phyloP scores from a whole-genome alignment of 2,888 invertebrate species.

The Trissolcus japonicus region DNA sequence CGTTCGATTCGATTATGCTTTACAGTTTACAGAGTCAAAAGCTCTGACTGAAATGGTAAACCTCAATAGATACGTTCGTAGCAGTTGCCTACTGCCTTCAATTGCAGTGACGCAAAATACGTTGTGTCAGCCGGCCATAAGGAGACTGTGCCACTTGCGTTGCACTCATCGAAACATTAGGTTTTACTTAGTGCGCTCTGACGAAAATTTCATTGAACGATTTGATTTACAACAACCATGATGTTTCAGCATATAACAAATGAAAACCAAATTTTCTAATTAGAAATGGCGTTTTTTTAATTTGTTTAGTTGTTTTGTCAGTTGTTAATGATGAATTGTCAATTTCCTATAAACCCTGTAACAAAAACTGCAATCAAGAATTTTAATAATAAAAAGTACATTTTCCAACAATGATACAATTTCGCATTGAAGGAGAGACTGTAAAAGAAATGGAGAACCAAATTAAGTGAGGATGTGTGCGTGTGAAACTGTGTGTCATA shows the following conservation, averaged over 20 bases:
- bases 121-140: slow-evolving; percentile 61
- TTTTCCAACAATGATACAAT: not conserved
- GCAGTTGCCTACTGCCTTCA: slow-evolving; percentile 54
- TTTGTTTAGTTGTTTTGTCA: too few species aligned
- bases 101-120: slow-evolving; percentile 66
- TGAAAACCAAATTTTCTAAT: too few species aligned
- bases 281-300: too few species aligned
- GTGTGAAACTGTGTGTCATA: slow-evolving; percentile 36
- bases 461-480: not conserved
- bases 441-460: not conserved
- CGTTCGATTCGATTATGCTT: slow-evolving; percentile 54
- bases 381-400: too few species aligned
- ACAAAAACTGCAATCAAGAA: too few species aligned
- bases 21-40: slow-evolving; percentile 70
- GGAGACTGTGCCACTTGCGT: slow-evolving; percentile 39
- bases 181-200: slow-evolving; percentile 33
- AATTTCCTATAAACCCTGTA: too few species aligned
- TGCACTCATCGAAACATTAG: slow-evolving; percentile 48
- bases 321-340: too few species aligned
- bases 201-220: too few species aligned
- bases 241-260: too few species aligned
- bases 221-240: too few species aligned
- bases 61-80: slow-evolving; percentile 44
- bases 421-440: not conserved
- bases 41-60: slow-evolving; percentile 57